Conservation (phyloP, 2,113 vertebrate species). For the Stictonetta naevosa region DNA sequence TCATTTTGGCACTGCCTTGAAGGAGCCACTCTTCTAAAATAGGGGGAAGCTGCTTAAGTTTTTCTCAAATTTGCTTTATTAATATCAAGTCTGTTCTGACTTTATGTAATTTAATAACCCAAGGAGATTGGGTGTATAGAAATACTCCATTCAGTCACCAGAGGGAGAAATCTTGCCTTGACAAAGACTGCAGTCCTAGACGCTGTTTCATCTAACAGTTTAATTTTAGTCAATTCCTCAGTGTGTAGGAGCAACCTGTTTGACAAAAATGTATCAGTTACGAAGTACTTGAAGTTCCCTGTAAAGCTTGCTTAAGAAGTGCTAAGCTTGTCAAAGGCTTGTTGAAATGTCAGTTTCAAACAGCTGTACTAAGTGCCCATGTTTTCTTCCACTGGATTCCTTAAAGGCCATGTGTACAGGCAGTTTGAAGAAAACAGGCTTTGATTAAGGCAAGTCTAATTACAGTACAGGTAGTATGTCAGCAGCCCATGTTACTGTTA, state of each 20-base stretch:
- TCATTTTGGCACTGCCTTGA: neutral
- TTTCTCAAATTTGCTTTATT: neutral
- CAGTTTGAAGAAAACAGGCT: neutral
- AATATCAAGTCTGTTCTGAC: neutral
- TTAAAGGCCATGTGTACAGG: neutral
- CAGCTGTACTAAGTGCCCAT: neutral
- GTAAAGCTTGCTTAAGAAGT: neutral
- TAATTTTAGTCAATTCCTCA: fast-evolving
- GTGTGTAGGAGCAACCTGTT: neutral
- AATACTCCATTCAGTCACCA: conserved; percentile 20
- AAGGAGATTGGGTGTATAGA: neutral
- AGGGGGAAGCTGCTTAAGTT: neutral
- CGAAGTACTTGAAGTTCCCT: neutral
- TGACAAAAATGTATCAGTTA: neutral
- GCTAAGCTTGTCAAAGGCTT: neutral
- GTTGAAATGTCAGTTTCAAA: neutral
- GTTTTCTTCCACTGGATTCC: neutral
- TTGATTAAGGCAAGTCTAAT: neutral
- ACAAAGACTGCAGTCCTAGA: neutral
- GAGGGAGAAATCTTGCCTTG: conserved; percentile 39
- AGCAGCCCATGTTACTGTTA: neutral
- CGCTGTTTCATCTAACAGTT: neutral
- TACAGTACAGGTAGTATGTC: neutral
- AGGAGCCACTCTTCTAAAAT: neutral
- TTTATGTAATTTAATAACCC: neutral